Percentiles rank a stretch among this genome's conserved stretches.
phyloP scores from a whole-genome alignment of 1,140 invertebrate species.

The Cylas formicarius region DNA sequence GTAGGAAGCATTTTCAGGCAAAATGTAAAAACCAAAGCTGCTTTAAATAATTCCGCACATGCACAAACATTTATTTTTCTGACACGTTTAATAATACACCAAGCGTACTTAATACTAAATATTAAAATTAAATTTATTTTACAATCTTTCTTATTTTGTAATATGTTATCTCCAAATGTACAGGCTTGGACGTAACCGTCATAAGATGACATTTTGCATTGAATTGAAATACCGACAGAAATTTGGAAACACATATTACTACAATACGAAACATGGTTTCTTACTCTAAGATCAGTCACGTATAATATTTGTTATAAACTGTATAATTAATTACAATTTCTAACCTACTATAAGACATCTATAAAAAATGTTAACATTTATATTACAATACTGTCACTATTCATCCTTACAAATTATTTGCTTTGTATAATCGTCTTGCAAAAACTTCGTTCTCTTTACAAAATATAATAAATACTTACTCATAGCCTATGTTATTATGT shows the following conservation, averaged over 20 bases:
- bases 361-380: constrained; percentile 37
- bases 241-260: too few relatives aligned
- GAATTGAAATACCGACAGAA: too few relatives aligned
- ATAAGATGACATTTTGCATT: too few relatives aligned
- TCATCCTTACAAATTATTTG: constrained; percentile 20
- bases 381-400: constrained; percentile 31
- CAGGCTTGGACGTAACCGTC: too few relatives aligned
- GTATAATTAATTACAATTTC: constrained; percentile 30
- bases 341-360: constrained; percentile 34
- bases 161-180: too few relatives aligned
- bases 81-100: constrained; percentile 37
- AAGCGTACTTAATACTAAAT: constrained; percentile 27
- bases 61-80: constrained; percentile 43
- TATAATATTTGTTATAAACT: constrained; percentile 15
- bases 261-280: too few relatives aligned
- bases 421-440: too few relatives aligned
- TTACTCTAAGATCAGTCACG: constrained; percentile 34
- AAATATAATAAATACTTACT: constrained; percentile 31
- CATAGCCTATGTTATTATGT: constrained; percentile 11
- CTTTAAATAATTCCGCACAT: constrained; percentile 39
- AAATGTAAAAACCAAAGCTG: constrained; percentile 21
- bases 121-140: constrained; percentile 31
- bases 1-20: background rate
- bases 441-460: constrained; percentile 27
- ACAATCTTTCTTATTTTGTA: too few relatives aligned